Base-by-base conservation (phyloP, 2,113 vertebrate genomes). In the Sebastes schlegelii region DNA sequence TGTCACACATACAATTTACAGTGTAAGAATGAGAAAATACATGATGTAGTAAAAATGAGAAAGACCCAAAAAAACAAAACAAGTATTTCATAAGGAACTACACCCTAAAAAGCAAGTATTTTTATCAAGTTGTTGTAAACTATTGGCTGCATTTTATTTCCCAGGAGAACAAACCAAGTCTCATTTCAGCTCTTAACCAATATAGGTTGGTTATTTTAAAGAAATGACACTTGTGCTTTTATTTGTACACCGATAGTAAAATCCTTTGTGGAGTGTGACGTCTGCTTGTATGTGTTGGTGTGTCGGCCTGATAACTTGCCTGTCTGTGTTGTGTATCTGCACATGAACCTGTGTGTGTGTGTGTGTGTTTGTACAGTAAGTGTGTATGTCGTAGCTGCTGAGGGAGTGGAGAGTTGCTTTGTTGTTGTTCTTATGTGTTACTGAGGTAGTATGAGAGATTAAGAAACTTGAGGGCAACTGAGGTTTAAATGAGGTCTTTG, bases 361-460 rank as follows among this genome's bases (percentile, higher is more conserved):
- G 4, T 64, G 1, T 55, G 58, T 62, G 68, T 54, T 19, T 4
- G 14, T 0, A 13, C 0, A 43, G 42, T 84, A 68, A 58, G 65
- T 66, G 74, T 58, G 71, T 72, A 45, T 55, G 84, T 84, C 19
- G 26, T 5, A 60, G 75, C 64, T 82, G 79, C 46, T 54, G 84
- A 78, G 49, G 72, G 91, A 89, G 88, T 66, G 86, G 86, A 84
- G 70, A 40, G 51, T 78, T 43, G 63, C 81, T 76, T 79, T 85
- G 71, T 46, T 65, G 68, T 71, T 80, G 82, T 87, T 81, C 17
- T 64, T 87, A 82, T 86, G 81, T 80, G 89, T 92, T 63, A 85
- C 82, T 94, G 93, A 94, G 93, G 93, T 94, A 94, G 92, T 92
- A 91, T 92, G 91, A 91, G 81, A 91, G 87, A 84, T 88, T 78